Base-by-base conservation (phyloP, 2,113 vertebrate genomes). In the Plestiodon gilberti region DNA sequence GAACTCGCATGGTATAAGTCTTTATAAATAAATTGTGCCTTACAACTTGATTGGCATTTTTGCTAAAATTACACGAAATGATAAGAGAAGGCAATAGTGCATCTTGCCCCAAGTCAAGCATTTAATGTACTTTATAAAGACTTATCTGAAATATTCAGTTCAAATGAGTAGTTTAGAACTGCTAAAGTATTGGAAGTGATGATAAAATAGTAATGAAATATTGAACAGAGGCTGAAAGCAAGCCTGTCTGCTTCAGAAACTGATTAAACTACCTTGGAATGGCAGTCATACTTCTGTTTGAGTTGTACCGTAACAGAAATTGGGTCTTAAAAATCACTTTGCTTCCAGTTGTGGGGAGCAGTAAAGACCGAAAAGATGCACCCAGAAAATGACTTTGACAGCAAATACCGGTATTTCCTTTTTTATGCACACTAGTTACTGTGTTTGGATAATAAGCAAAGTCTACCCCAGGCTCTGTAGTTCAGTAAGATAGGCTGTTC, bases 21-120 rank as follows among this genome's bases (percentile, higher is more conserved):
- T 48, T 85, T 65, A 80, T 52, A 78, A 80, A 87, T 81, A 88
- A 67, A 61, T 89, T 74, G 64, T 61, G 25, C 71, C 71, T 71
- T 65, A 91, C 89, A 91, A 80, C 87, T 22, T 78, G 67, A 73
- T 14, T 40, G 11, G 48, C 43, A 82, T 90, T 86, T 85, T 91
- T 79, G 52, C 30, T 61, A 9, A 1, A 52, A 6, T 87, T 89
- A 20, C 52, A 65, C 84, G 83, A 43, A 89, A 13, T 14, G 15
- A 91, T 11, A 30, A n/a, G 78, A 15, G 25, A 52, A 30, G 59
- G n/a, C 73, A 40, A 77, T 0, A 4, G 17, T 55, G 82, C 20
- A 30, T 52, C 70, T 86, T 91, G 73, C 85, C n/a, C 89, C 79
- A 22, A 23, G 43, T 81, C 65, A 71, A 85, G 64, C 23, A 28